Conservation (phyloP, 2,888 invertebrate species). For the Drosophila ezoana region DNA sequence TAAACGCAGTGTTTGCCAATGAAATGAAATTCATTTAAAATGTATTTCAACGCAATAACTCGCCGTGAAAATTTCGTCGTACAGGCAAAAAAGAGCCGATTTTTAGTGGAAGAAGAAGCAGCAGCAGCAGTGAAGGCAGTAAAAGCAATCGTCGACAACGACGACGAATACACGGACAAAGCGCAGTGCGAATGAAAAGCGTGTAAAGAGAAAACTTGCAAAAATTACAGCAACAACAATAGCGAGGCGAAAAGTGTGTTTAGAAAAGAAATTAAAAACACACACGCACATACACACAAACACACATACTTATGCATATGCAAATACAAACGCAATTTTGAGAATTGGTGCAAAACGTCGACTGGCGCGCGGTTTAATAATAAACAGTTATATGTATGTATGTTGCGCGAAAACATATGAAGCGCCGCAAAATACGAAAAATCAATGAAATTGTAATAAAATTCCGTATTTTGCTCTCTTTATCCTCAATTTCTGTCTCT, state of each 20-base stretch:
- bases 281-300: slow-evolving; percentile 58
- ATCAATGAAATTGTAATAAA: slow-evolving; percentile 80
- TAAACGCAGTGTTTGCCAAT: slow-evolving; percentile 56
- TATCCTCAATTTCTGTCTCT: slow-evolving; percentile 48
- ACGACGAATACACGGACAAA: slow-evolving; percentile 73
- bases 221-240: slow-evolving; percentile 76
- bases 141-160: slow-evolving; percentile 74
- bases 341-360: slow-evolving; percentile 74
- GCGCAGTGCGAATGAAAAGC: slow-evolving; percentile 74
- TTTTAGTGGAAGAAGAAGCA: slow-evolving; percentile 72
- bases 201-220: slow-evolving; percentile 80
- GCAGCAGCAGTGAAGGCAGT: slow-evolving; percentile 71
- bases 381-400: slow-evolving; percentile 77
- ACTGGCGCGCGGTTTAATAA: slow-evolving; percentile 75
- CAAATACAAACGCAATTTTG: slow-evolving; percentile 55
- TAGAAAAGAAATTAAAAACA: slow-evolving; percentile 81
- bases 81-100: slow-evolving; percentile 82
- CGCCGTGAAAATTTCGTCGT: slow-evolving; percentile 80
- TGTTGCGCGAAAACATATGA: slow-evolving; percentile 76
- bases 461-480: slow-evolving; percentile 76
- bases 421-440: slow-evolving; percentile 77
- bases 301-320: slow-evolving; percentile 51
- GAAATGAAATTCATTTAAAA: slow-evolving; percentile 80
- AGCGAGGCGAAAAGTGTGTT: slow-evolving; percentile 75
- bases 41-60: slow-evolving; percentile 77